phyloP scores from a whole-genome alignment of 2,888 invertebrate species.

The Temnothorax rugatulus region DNA sequence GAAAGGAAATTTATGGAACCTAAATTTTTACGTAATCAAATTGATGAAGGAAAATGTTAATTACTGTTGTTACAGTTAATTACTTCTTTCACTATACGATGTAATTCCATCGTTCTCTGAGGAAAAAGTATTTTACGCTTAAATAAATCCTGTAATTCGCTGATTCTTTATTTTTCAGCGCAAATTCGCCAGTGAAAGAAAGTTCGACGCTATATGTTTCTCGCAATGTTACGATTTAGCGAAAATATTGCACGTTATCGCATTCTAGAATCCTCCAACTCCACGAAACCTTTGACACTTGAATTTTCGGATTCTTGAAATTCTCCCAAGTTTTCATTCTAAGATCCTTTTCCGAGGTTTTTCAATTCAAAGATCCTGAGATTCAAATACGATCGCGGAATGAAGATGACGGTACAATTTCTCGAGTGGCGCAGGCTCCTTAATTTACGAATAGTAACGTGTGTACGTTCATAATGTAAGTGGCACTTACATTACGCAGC shows the following conservation, averaged over 20 bases:
- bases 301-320: constrained; percentile 6
- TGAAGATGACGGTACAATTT: constrained; percentile 26
- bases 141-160: constrained; percentile 26
- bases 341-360: background rate
- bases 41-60: constrained; percentile 5
- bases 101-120: constrained; percentile 1
- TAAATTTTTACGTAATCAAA: background rate
- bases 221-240: background rate
- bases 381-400: background rate
- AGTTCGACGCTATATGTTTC: background rate
- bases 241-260: constrained; percentile 1
- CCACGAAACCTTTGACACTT: background rate
- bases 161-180: background rate
- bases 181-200: background rate
- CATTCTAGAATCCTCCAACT: background rate
- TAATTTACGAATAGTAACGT: constrained; percentile 13
- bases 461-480: constrained; percentile 17
- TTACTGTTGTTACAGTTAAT: constrained; percentile 40
- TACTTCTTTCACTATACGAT: background rate
- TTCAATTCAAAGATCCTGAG: background rate
- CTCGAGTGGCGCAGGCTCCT: background rate
- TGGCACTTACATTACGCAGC: constrained; percentile 25
- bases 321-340: background rate
- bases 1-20: constrained; percentile 9
- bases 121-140: background rate